phyloP scores from a whole-genome alignment of 1,140 invertebrate species.

The Whitmania pigra region DNA sequence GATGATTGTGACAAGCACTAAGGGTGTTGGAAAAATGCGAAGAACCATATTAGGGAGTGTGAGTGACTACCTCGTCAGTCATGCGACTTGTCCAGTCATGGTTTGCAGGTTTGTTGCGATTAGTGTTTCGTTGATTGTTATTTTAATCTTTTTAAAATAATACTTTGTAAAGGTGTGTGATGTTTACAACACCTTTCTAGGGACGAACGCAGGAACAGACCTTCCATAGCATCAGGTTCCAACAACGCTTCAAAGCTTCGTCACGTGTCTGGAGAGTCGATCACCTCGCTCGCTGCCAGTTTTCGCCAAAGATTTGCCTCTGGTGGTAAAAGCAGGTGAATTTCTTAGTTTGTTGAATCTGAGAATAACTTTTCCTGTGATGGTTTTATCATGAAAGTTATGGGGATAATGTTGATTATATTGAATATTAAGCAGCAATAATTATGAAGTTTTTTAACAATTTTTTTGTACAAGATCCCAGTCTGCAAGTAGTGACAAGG shows the following conservation, averaged over 20 bases:
- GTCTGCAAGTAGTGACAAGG: constrained; percentile 13
- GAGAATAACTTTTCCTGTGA: no score
- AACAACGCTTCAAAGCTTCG: constrained; percentile 13
- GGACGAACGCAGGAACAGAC: constrained; percentile 8
- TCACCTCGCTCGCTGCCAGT: constrained; percentile 13
- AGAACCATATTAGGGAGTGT: constrained; percentile 24
- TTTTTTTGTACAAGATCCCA: neutral
- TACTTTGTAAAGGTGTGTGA: neutral
- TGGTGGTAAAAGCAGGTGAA: constrained; percentile 10
- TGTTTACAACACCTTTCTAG: neutral
- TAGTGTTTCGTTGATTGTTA: neutral
- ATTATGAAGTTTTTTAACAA: neutral
- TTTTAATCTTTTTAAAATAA: neutral
- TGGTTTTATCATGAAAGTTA: no score
- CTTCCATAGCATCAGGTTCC: neutral
- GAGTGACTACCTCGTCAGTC: constrained; percentile 22
- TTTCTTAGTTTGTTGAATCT: neutral
- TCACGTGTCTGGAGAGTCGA: constrained; percentile 17
- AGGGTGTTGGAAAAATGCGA: constrained; percentile 23
- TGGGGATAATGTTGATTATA: no score
- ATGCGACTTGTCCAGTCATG: constrained; percentile 24
- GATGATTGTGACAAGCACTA: constrained; percentile 23
- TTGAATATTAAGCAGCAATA: neutral
- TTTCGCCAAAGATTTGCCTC: constrained; percentile 16
- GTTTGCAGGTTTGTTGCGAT: constrained; percentile 11